Conservation (phyloP, 2,113 vertebrate genomes). For the Promerops cafer region DNA sequence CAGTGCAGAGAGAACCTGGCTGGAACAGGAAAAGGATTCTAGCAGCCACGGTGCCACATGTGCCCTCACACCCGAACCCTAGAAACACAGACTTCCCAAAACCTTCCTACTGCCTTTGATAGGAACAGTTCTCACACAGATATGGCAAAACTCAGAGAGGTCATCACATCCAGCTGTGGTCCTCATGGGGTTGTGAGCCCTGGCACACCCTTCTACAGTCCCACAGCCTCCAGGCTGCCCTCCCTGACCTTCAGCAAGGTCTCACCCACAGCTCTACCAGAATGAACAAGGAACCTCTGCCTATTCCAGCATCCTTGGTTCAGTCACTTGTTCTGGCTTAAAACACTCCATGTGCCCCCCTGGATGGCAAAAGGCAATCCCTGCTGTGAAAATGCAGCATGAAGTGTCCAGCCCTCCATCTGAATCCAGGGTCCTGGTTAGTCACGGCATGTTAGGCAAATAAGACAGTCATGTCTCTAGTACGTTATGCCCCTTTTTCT, state of each 20-base stretch:
- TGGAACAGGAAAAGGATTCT: background rate
- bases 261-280: background rate
- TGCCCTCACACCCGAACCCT: background rate
- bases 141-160: background rate
- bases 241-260: background rate
- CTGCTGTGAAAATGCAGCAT: slow-evolving; percentile 22
- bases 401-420: background rate
- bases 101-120: background rate
- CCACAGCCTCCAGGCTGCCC: background rate
- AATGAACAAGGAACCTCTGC: slow-evolving; percentile 46
- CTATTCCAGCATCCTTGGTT: slow-evolving; percentile 38
- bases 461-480: slow-evolving; percentile 37
- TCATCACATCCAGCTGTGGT: background rate
- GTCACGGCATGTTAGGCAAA: slow-evolving; percentile 24
- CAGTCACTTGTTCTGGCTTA: background rate
- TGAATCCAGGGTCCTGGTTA: slow-evolving; percentile 18
- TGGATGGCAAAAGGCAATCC: background rate
- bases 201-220: background rate
- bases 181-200: background rate
- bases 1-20: background rate
- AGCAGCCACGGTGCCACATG: background rate
- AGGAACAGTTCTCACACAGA: background rate
- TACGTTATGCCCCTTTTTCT: slow-evolving; percentile 4
- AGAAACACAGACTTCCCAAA: background rate
- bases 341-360: background rate